Conservation (phyloP, 2,888 invertebrate genomes). For the Chymomyza fuscimana region DNA sequence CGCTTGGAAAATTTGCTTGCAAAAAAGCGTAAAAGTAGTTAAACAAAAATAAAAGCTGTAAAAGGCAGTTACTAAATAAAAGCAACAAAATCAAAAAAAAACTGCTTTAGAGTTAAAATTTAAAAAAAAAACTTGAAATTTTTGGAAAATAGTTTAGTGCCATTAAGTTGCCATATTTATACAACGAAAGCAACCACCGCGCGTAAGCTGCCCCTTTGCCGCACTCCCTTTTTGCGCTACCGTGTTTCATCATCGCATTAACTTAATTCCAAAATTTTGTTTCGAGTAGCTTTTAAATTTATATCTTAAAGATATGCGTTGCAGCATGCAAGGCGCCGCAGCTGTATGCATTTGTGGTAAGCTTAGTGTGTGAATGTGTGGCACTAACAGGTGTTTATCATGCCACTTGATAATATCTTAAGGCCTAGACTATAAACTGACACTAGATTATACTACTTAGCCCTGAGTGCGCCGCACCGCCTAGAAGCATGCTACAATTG, state of each 20-base stretch:
- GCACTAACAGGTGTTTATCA: not conserved
- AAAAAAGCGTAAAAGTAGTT: not conserved
- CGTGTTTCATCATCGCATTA: too few species aligned
- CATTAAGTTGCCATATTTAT: too few species aligned
- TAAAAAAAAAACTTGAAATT: not conserved
- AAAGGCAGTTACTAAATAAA: slow-evolving; percentile 7
- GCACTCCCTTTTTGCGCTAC: too few species aligned
- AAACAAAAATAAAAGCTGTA: slow-evolving; percentile 9
- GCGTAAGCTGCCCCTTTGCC: too few species aligned
- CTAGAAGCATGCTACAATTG: slow-evolving; percentile 5
- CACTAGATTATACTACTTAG: too few species aligned
- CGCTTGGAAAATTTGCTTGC: slow-evolving; percentile 14
- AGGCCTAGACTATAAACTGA: not conserved
- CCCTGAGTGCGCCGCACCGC: too few species aligned
- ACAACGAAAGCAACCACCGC: too few species aligned
- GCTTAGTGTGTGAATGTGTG: slow-evolving; percentile 5
- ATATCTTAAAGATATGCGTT: not conserved
- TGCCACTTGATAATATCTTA: not conserved
- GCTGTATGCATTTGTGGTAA: slow-evolving; percentile 48
- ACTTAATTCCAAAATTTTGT: too few species aligned
- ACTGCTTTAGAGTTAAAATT: not conserved
- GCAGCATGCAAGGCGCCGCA: slow-evolving; percentile 34
- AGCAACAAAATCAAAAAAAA: slow-evolving; percentile 2
- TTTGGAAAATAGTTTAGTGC: too few species aligned
- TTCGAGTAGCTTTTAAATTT: too few species aligned